phyloP scores from a whole-genome alignment of 92 coral and sea anemone species.

The Parazoanthus atlanticus region DNA sequence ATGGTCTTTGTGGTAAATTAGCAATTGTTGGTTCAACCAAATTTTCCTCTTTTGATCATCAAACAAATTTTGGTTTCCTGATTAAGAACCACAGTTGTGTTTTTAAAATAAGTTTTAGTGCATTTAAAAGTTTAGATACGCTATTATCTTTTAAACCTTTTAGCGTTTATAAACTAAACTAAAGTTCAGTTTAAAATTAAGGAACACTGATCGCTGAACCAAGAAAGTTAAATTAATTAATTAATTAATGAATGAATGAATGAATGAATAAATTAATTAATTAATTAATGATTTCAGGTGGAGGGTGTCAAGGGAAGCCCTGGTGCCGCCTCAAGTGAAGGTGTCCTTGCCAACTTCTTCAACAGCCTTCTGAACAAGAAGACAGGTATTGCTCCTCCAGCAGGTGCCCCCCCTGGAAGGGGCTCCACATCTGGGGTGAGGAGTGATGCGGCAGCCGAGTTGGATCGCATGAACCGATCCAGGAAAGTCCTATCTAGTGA shows the following conservation, averaged over 20 bases:
- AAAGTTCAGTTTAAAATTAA: no score
- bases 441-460: conserved; percentile 96
- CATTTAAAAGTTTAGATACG: no score
- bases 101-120: no score
- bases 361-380: conserved; percentile 95
- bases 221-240: no score
- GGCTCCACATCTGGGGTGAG: conserved; percentile 74
- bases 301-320: conserved; percentile 81
- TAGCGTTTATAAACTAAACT: no score
- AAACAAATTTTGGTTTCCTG: no score
- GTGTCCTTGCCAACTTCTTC: conserved; percentile 99
- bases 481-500: conserved; percentile 74
- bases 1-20: no score
- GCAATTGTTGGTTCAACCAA: background rate
- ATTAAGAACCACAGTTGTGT: no score
- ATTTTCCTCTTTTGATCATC: background rate
- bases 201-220: no score
- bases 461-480: conserved; percentile 94
- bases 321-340: conserved; percentile 87
- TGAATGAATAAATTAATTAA: background rate
- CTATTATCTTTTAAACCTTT: no score
- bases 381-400: conserved; percentile 58
- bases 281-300: conserved; percentile 49
- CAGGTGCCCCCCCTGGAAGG: conserved; percentile 61
- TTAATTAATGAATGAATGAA: no score